A percentile compares a stretch with the other conserved stretches of the same genome.
Evolutionary conservation across 2,888 invertebrate genomes (phyloP).

Genomic region (Mechanitis messenoides): DNA sequence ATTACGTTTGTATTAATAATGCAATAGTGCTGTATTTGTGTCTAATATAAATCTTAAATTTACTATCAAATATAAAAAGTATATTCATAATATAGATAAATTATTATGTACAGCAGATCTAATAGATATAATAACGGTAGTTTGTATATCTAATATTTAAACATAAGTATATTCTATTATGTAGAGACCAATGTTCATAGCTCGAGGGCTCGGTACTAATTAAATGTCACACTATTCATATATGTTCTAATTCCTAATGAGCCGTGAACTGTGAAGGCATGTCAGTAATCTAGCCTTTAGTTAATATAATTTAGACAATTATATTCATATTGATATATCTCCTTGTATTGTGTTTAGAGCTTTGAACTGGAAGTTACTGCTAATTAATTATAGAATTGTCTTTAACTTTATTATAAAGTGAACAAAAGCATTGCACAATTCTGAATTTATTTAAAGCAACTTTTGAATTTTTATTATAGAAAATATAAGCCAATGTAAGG

Average conservation of each 20-base stretch:
- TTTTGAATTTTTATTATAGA: no score
- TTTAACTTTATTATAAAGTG: no score
- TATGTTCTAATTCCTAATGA: slow-evolving; percentile 28
- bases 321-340: no score
- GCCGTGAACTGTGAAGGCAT: slow-evolving; percentile 16
- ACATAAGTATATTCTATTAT: slow-evolving; percentile 21
- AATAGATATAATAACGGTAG: no score
- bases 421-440: no score
- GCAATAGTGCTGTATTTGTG: slow-evolving; percentile 2
- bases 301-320: not conserved
- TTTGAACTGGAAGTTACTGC: no score
- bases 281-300: not conserved
- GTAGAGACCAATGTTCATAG: slow-evolving; percentile 32
- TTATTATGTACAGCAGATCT: no score
- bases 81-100: not conserved
- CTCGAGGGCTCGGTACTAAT: slow-evolving; percentile 36
- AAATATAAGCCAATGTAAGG: not conserved
- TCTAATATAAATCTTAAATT: not conserved
- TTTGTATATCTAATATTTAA: slow-evolving; percentile 10
- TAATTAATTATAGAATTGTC: no score
- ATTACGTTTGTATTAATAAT: slow-evolving; percentile 7
- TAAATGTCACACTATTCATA: slow-evolving; percentile 30
- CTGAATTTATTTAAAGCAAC: no score
- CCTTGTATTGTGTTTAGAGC: no score
- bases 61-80: not conserved